Evolutionary conservation across 2,113 vertebrate species (phyloP).

Genomic region (Labrus mixtus): DNA sequence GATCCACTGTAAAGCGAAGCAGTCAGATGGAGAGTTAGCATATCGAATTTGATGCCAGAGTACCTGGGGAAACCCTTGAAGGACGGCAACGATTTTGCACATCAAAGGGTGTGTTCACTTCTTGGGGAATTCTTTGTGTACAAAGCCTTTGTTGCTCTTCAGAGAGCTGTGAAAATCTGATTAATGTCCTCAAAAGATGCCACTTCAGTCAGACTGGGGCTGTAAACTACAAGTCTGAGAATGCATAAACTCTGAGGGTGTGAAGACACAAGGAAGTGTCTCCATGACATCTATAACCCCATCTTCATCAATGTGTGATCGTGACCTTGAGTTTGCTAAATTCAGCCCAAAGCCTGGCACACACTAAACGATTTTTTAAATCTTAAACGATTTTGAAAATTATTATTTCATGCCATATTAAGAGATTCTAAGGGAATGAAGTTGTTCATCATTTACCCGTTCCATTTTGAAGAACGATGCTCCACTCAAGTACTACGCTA

Average conservation of each 20-base stretch:
- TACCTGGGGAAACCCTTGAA: slow-evolving; percentile 1
- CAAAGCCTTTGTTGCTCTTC: background rate
- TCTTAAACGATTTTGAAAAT: too few species aligned
- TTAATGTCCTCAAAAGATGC: background rate
- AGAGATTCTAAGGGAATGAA: too few species aligned
- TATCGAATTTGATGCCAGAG: background rate
- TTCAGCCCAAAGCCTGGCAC: too few species aligned
- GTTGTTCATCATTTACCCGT: too few species aligned
- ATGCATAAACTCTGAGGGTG: background rate
- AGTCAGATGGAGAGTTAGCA: background rate
- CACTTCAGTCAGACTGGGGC: background rate
- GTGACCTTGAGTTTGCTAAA: too few species aligned
- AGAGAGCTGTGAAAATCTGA: background rate
- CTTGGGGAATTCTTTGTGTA: background rate
- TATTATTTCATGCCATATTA: too few species aligned
- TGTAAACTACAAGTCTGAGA: background rate
- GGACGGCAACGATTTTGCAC: background rate
- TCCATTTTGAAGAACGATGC: too few species aligned
- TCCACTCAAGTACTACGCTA: too few species aligned
- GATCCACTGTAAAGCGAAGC: background rate
- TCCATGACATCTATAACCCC: background rate
- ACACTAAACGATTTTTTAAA: too few species aligned
- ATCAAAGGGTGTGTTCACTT: background rate
- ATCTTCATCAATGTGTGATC: too few species aligned
- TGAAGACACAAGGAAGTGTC: background rate